A percentile compares a stretch with the other conserved stretches of the same genome.
phyloP scores from a whole-genome alignment of 23 tunicate genomes.

The Ciona savignyi region DNA sequence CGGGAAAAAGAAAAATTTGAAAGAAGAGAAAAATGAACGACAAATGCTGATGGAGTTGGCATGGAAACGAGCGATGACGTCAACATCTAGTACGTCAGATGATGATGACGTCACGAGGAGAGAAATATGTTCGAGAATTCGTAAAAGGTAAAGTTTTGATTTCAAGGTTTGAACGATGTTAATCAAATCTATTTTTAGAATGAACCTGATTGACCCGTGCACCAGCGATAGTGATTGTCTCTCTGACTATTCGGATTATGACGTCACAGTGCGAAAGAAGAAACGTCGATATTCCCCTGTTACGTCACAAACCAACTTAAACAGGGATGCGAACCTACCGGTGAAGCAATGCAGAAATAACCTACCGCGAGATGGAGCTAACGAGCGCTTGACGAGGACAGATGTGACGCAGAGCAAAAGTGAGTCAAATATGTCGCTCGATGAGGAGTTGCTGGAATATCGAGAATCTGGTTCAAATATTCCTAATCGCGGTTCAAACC shows the following conservation, averaged over 20 bases:
- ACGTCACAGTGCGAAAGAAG: neutral
- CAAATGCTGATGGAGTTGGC: neutral
- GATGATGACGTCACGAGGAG: slow-evolving; percentile 18
- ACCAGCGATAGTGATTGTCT: neutral
- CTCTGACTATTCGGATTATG: neutral
- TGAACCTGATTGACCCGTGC: neutral
- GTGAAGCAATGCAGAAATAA: neutral
- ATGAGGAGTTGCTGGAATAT: too few relatives aligned
- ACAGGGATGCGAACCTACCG: neutral
- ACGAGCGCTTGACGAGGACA: neutral
- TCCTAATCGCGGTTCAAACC: too few relatives aligned
- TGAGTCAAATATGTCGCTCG: neutral
- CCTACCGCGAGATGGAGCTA: neutral
- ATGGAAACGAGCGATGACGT: slow-evolving; percentile 6
- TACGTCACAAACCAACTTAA: neutral
- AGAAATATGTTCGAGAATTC: slow-evolving; percentile 16
- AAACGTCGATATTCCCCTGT: neutral
- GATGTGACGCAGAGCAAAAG: neutral
- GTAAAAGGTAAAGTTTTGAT: slow-evolving; percentile 8
- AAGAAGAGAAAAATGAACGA: neutral
- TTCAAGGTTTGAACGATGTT: neutral
- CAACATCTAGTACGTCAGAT: slow-evolving; percentile 19
- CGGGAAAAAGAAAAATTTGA: neutral
- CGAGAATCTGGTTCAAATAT: too few relatives aligned
- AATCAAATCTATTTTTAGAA: neutral